A percentile compares a stretch with the other conserved stretches of the same genome.
phyloP scores from a whole-genome alignment of 2,888 invertebrate genomes.

The Callyntrura guangdongensis region DNA sequence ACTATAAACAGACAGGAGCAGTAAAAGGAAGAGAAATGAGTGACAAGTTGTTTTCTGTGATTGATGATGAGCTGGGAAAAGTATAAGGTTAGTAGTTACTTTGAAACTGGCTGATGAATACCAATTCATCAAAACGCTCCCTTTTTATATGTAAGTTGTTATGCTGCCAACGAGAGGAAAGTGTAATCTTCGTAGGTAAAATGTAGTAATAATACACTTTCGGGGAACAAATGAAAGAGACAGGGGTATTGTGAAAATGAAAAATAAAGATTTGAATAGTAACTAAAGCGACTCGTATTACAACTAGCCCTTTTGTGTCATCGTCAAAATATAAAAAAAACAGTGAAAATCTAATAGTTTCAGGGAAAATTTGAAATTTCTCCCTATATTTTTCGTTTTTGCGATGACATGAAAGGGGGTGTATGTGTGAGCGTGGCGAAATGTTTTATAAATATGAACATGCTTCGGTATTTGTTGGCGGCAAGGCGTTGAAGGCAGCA shows the following conservation, averaged over 20 bases:
- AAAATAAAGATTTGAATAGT: conserved; percentile 28
- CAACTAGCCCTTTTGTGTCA: too few species aligned
- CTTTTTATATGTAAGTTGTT: not conserved
- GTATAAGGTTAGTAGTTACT: conserved; percentile 60
- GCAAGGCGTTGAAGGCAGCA: too few species aligned
- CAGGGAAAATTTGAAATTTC: too few species aligned
- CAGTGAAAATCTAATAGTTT: too few species aligned
- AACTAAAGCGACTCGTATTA: not conserved
- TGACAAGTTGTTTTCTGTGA: conserved; percentile 78
- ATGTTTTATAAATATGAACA: conserved; percentile 6
- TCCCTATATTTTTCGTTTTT: too few species aligned
- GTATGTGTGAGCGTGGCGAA: not conserved
- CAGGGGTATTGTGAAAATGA: conserved; percentile 1
- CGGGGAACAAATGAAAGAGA: not conserved
- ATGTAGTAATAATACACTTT: conserved; percentile 21
- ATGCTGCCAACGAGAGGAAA: not conserved
- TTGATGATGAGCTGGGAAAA: conserved; percentile 73
- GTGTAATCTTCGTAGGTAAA: conserved; percentile 21
- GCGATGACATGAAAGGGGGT: too few species aligned
- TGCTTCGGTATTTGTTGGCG: not conserved
- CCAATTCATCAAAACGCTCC: conserved; percentile 6
- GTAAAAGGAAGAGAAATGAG: conserved; percentile 70
- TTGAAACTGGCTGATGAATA: conserved; percentile 32
- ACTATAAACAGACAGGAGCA: conserved; percentile 64
- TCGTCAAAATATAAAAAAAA: too few species aligned